These are phyloP conservation scores for Microhierax caerulescens DNA, from an alignment of 2,797 vertebrate species.

Conservation along the genomic window DNA sequence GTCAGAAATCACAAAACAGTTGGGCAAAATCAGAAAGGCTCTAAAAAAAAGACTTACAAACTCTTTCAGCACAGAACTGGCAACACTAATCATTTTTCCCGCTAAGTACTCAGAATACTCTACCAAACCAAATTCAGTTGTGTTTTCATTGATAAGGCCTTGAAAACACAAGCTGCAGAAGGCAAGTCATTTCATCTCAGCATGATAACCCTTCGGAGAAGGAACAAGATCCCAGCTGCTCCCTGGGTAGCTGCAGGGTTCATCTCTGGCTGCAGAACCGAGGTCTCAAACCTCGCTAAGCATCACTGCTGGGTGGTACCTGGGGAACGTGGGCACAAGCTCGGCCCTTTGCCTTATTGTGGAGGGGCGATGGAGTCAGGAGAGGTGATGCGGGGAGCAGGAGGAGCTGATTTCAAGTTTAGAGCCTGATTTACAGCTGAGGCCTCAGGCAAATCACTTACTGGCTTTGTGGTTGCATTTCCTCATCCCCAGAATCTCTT, in stretches of 20 bases:
- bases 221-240: accelerated
- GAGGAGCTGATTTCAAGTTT: background rate
- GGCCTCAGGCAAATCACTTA: background rate
- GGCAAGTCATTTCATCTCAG: background rate
- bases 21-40: background rate
- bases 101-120: background rate
- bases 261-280: background rate
- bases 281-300: background rate
- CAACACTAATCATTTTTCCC: accelerated
- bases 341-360: background rate
- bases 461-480: constrained; percentile 26
- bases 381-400: background rate
- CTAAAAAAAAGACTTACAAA: background rate
- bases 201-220: background rate
- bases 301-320: background rate
- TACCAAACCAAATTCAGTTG: background rate
- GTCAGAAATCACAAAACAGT: background rate
- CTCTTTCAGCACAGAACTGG: background rate
- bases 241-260: background rate
- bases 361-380: background rate
- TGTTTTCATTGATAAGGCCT: background rate
- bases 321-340: accelerated
- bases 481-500: constrained; percentile 29
- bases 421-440: constrained; percentile 19
- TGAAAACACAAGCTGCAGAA: background rate